Evolutionary conservation across 1,140 invertebrate species (phyloP), one percentile per base, ranked within the genome.

Genomic region (Centruroides sculpturatus): DNA sequence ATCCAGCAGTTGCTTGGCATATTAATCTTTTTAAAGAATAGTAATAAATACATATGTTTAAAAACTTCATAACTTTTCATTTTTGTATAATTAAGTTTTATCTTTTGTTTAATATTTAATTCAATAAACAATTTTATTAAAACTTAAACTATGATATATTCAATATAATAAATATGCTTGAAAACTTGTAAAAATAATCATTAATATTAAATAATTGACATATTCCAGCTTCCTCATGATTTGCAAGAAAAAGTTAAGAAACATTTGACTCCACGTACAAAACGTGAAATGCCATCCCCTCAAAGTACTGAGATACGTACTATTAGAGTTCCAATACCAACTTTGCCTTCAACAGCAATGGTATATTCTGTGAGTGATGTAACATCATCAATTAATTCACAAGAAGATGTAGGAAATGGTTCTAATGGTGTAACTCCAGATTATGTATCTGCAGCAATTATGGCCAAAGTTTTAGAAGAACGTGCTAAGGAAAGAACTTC

Each of bases 401-500:
- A 63, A 52, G 47, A 66, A 62, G 52, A 64, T 11, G 51, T 52
- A 12, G 71, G 5, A 3, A 66, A 71, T 62, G 62, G 67, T 11
- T 67, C 69, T 56, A 62, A 61, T 48, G 60, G 54, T 56, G 46
- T 62, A 46, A 54, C 77, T 0, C 74, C 82, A 34, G 89, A 92
- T 62, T 83, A 87, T 67, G 89, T 96, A 35, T 93, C 91, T 9
- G 89, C 89, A 47, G 85, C 89, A 12, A 84, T 95, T 55, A 90
- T 96, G 83, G 90, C 91, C 3, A 92, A 92, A 79, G 87, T 94
- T 53, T 76, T 97, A 41, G 87, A 92, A 71, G 90, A 93, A 65
- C 79, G 81, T 69, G 85, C 79, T 71, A 87, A 80, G 76, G 85
- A 80, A 75, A 83, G 80, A 67, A 74, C 63, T 72, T 76, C 55